Evolutionary conservation across 2,888 invertebrate genomes (phyloP), one percentile per base, ranked within the genome.

Genomic region (Ormyrus pomaceus): DNA sequence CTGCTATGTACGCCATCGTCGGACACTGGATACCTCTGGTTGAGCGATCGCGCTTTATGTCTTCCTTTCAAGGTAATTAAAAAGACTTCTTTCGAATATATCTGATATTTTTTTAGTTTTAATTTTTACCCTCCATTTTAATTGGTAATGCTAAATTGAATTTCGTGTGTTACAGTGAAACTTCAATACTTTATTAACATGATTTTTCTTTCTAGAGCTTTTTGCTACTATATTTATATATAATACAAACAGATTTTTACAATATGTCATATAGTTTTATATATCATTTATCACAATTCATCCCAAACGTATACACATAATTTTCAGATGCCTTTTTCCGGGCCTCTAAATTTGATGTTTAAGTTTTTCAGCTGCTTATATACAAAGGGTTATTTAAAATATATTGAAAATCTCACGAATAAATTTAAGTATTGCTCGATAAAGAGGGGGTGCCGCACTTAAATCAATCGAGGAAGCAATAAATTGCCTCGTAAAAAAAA

Each of bases 1-100:
- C 95, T 11, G 95, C 95, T 0, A 95, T 95, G 95, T 95, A 95
- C 87, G 94, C 95, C 0, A 91, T 95, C 79, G 95, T 95, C 50
- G 95, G 94, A 5, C 93, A 93, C 84, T 95, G 95, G 95, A 95
- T 95, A 82, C 95, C 95, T 8, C 92, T 94, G n/a, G 92, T 92
- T 7, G 95, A 95, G 88, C 92, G 95, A 72, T 94, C 94, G 73
- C 92, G 95, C 77, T 95, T 95, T 87, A 95, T 95, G 95, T 95
- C 95, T 65, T 94, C 94, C 86, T 95, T 95, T 89, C 93, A 95
- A 94, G 93, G 93, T 93, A 89, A 87, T 86, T 83, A 45, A 50
- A 34, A 65, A 62, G 48, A 4, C n/a, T 55, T 50, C 9, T 50
- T 62, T 46, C 48, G 34, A 34, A 50, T 46, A 58, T 13, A 53